Base-by-base conservation (phyloP, 2,888 invertebrate species). In the Tetanocera ferruginea region DNA sequence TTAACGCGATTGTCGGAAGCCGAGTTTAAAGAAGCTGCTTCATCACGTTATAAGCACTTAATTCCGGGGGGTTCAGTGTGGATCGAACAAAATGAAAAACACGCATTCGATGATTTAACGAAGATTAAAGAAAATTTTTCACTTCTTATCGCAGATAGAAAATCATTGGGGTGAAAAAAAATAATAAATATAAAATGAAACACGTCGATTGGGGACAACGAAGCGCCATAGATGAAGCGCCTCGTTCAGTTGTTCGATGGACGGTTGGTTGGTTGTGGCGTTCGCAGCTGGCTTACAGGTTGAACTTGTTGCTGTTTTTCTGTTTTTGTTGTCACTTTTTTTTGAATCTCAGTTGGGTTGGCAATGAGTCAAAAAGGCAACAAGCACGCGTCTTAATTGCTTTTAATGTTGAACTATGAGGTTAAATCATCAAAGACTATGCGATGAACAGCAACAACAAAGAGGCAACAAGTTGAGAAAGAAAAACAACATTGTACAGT, bases 351-450 rank as follows among this genome's bases (percentile, higher is more conserved):
- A 34, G n/a, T 34, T 43, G 11, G 64, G n/a, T 34, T 31, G 79
- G 76, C 80, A 80, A 80, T 80, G 80, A 82, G 81, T 79, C 79
- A 77, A 79, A 79, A 78, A 62, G 23, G 62, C 62, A 62, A 80
- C 82, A 80, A 83, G 84, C 87, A 87, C 87, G 88, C 87, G 87
- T 87, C 88, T 87, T 87, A 88, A 87, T 88, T 87, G 88, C 88
- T 84, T 87, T 85, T 84, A 85, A 86, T 87, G 85, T 83, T 85
- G 88, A 87, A 87, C 88, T 87, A 84, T 84, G 83, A 86, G 88
- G 88, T 85, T 85, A 77, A 83, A 82, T 79, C 43, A 72, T 67
- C 72, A 57, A 31, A 31, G 64, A n/a, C 5, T 23, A 55, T 31
- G 43, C 69, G 51, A 28, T 52, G 28, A 49, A 51, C 52, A 55